Percentiles rank a stretch among this genome's conserved stretches.
phyloP scores from a whole-genome alignment of 2,797 vertebrate genomes.

The Neopelma chrysocephalum region DNA sequence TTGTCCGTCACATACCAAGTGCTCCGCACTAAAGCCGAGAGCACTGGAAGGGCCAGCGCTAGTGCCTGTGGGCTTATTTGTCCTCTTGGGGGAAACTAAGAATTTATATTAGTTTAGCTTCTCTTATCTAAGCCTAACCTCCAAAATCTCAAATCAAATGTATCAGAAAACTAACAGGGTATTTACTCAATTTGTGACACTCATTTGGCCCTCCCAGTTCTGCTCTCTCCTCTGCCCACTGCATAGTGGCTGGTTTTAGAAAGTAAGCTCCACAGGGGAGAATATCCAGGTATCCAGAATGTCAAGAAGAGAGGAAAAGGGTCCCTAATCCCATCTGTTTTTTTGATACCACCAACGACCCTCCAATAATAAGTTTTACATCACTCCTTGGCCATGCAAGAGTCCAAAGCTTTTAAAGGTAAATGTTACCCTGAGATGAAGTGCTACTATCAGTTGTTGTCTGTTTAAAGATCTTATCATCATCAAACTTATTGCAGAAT shows the following conservation, averaged over 20 bases:
- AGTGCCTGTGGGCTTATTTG: not conserved
- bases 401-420: not conserved
- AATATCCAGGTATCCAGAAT: not conserved
- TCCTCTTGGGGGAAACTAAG: not conserved
- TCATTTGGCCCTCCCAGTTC: not conserved
- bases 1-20: fast-evolving
- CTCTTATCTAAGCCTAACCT: not conserved
- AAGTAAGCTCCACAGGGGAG: not conserved
- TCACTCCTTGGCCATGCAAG: not conserved
- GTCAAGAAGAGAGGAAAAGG: not conserved
- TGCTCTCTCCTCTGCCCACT: not conserved
- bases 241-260: not conserved
- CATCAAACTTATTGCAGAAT: not conserved
- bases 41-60: not conserved
- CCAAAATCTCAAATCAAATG: not conserved
- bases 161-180: not conserved
- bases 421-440: not conserved
- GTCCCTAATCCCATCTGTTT: not conserved
- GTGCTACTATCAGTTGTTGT: not conserved
- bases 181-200: not conserved
- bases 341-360: not conserved
- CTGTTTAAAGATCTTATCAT: not conserved
- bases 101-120: not conserved
- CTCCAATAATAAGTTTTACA: not conserved
- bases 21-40: not conserved